These are phyloP conservation scores for Guaruba guarouba DNA, from an alignment of 2,113 vertebrate species.

Conservation along the genomic window DNA sequence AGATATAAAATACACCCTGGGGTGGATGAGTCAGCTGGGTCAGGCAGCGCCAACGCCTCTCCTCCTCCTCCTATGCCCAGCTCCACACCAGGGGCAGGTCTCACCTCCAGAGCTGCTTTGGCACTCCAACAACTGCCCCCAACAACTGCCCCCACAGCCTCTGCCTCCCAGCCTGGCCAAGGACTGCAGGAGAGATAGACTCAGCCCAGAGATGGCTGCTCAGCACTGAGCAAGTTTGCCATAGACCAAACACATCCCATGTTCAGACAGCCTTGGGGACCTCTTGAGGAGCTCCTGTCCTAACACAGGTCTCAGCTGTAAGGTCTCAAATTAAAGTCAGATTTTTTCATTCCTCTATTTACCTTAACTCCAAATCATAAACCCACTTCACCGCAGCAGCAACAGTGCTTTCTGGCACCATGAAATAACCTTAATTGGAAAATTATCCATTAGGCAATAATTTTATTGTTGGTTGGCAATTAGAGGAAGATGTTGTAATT, in stretches of 20 bases:
- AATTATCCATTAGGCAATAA: constrained; percentile 18
- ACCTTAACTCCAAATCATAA: not conserved
- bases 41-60: not conserved
- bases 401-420: not conserved
- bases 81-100: not conserved
- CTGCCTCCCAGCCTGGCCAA: not conserved
- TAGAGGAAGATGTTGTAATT: constrained; percentile 24
- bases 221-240: not conserved
- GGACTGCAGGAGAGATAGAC: not conserved
- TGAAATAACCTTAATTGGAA: not conserved
- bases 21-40: not conserved
- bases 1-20: not conserved
- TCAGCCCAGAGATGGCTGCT: not conserved
- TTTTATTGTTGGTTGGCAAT: not conserved
- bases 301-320: fast-evolving
- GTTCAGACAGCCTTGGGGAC: not conserved
- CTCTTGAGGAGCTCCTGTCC: not conserved
- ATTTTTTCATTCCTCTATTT: not conserved
- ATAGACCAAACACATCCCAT: fast-evolving
- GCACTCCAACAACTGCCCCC: not conserved
- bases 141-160: not conserved
- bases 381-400: not conserved
- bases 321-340: not conserved
- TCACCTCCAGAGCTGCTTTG: not conserved
- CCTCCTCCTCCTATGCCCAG: not conserved